Percentiles rank a stretch among this genome's conserved stretches.
Conservation (phyloP, 2,797 vertebrate species). For the Eulemur mongoz region DNA sequence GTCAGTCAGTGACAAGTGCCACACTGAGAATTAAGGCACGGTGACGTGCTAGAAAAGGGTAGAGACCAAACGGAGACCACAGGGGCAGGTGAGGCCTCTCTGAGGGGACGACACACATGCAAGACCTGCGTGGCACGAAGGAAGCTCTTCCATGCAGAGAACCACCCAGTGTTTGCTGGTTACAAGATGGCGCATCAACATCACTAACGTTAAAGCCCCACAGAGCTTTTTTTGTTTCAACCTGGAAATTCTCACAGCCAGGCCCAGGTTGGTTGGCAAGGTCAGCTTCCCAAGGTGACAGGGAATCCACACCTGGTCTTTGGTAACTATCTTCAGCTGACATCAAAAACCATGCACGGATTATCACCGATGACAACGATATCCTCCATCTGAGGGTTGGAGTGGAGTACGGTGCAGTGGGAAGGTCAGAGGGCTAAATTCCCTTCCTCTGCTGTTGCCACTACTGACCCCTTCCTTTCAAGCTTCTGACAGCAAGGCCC, state of each 20-base stretch:
- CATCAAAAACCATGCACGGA: neutral
- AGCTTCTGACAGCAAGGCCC: neutral
- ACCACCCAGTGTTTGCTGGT: accelerated
- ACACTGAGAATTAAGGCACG: neutral
- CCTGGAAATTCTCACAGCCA: neutral
- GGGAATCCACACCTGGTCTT: neutral
- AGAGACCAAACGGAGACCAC: neutral
- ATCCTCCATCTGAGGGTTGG: neutral
- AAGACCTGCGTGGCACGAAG: neutral
- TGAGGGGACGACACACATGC: accelerated
- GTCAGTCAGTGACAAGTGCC: neutral
- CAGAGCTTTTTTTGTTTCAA: neutral
- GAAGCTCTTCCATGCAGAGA: neutral
- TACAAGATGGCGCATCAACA: accelerated
- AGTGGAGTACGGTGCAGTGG: accelerated
- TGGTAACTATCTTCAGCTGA: neutral
- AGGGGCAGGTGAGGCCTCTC: neutral
- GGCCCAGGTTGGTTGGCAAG: neutral
- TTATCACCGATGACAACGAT: neutral
- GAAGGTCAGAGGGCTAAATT: accelerated
- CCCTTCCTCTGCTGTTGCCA: neutral
- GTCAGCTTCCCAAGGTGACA: neutral
- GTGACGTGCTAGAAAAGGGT: neutral
- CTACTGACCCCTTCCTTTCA: neutral
- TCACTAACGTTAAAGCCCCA: neutral